Base-by-base conservation (phyloP, 2,797 vertebrate genomes). In the Falco berigora region DNA sequence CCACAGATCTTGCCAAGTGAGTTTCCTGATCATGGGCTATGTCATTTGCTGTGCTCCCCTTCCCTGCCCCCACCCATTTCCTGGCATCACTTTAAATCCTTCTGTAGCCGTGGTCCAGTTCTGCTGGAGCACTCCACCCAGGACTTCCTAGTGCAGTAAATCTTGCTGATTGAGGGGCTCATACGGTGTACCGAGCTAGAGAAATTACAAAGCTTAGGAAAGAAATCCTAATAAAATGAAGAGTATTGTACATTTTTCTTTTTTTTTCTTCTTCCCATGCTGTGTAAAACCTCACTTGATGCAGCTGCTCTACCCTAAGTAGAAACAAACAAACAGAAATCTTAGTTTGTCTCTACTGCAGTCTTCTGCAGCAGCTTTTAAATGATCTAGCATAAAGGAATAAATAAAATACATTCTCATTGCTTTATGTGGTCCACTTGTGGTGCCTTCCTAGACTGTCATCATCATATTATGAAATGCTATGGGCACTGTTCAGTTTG, bases 21-120 rank as follows among this genome's bases (percentile, higher is more conserved):
- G 96, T 97, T 98, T 98, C 98, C 98, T 97, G 97, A 77, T 93
- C 36, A 17, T 88, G 73, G 96, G 97, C 97, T 96, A 13, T 96
- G 97, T 96, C 96, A 90, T 95, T 98, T 84, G 96, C 96, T 94
- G 8, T 92, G 94, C 85, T 94, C 97, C 97, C 96, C 90, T 91
- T 85, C 84, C 97, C 97, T 96, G 91, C 96, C 96, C 96, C 97
- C 96, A 97, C 97, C 97, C 94, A 52, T 97, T 98, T 98, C 98
- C 98, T 98, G 97, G 89, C 95, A 96, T 97, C 97, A 88, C 97
- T 96, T 97, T 34, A 86, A 85, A 93, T 94, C 86, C 85, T 90
- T 92, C 38, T 64, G 80, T 67, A 96, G 95, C 96, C 44, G 71
- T 91, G 90, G 92, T 96, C 92, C 91, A 83, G 82, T 87, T 94